These are phyloP conservation scores for Pelochelys cantorii DNA, from an alignment of 2,797 vertebrate genomes.

Conservation along the genomic window DNA sequence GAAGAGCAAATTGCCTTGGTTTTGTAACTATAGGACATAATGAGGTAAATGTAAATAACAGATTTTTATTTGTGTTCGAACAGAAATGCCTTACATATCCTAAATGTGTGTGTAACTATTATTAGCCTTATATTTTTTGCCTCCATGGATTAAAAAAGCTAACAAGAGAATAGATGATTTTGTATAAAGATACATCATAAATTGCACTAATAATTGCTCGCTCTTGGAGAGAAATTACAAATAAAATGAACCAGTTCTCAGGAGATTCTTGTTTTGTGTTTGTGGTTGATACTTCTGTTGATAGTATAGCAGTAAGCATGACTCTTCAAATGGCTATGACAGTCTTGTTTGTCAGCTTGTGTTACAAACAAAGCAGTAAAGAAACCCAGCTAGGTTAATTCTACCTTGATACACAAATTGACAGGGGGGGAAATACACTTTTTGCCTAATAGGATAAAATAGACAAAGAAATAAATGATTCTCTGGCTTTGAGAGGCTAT, in stretches of 20 bases:
- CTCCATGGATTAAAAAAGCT: neutral
- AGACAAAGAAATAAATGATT: neutral
- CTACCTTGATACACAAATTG: neutral
- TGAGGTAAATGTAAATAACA: neutral
- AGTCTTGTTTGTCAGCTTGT: neutral
- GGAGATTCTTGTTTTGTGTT: neutral
- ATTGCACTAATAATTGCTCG: neutral
- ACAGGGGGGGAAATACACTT: neutral
- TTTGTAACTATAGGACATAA: neutral
- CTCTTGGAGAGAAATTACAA: neutral
- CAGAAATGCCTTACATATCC: neutral
- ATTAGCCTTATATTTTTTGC: neutral
- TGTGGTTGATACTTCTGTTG: neutral
- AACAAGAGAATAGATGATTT: neutral
- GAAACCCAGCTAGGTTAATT: neutral
- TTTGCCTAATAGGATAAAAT: neutral
- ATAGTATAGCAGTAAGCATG: neutral
- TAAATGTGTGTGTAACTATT: neutral
- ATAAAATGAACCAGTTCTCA: neutral
- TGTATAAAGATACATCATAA: neutral
- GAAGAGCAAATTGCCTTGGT: neutral
- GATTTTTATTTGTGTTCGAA: rapidly evolving
- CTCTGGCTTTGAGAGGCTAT: neutral
- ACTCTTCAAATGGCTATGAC: neutral
- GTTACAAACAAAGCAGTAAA: neutral